These are phyloP conservation scores for Lemur catta DNA, from an alignment of 2,797 vertebrate genomes.

Conservation along the genomic window DNA sequence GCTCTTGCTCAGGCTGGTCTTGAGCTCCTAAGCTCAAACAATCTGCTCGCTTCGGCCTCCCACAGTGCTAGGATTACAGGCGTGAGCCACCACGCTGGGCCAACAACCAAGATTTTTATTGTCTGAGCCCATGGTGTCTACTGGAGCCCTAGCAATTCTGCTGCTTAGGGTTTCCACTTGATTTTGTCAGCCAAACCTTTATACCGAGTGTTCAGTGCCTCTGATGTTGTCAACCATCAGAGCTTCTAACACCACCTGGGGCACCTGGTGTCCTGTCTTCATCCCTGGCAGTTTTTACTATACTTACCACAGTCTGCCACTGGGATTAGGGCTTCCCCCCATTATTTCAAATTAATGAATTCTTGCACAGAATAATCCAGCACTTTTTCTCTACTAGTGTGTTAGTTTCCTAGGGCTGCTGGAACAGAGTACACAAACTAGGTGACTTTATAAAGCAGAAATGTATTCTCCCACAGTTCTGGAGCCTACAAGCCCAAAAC, in stretches of 20 bases:
- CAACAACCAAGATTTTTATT: background rate
- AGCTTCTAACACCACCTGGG: background rate
- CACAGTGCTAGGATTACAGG: too few species aligned
- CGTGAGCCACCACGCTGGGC: too few species aligned
- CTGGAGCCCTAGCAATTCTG: background rate
- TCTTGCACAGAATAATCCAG: background rate
- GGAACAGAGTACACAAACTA: background rate
- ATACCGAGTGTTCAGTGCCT: background rate
- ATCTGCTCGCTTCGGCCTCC: too few species aligned
- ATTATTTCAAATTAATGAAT: background rate
- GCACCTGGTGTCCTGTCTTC: background rate
- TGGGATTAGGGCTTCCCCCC: background rate
- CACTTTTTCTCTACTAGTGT: background rate
- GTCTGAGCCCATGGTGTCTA: background rate
- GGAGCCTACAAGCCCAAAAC: background rate
- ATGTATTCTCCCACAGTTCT: background rate
- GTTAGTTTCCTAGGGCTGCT: background rate
- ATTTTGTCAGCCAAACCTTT: background rate
- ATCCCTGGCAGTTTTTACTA: background rate
- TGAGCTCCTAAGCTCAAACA: too few species aligned
- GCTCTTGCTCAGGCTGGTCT: too few species aligned
- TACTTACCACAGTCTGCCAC: background rate
- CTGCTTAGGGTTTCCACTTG: background rate
- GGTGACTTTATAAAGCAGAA: background rate
- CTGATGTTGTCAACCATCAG: background rate